Conservation (phyloP, 1,140 invertebrate species). For the Leptopilina boulardi region DNA sequence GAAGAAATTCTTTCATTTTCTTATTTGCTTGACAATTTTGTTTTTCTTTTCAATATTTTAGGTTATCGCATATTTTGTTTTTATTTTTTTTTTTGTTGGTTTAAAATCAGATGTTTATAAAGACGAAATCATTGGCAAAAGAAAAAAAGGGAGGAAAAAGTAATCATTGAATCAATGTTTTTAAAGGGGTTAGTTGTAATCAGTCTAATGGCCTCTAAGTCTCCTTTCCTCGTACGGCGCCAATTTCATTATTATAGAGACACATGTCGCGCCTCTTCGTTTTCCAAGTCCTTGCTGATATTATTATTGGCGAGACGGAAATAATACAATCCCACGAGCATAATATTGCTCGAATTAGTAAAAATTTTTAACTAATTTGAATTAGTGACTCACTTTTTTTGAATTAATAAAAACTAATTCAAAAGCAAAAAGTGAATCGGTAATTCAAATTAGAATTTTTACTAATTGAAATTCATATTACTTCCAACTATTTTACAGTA, state of each 20-base stretch:
- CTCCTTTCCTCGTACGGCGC: not conserved
- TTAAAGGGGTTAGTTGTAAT: not conserved
- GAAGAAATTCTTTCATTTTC: too few relatives aligned
- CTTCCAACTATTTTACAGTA: too few relatives aligned
- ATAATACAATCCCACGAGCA: not conserved
- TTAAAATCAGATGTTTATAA: too few relatives aligned
- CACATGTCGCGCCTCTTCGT: not conserved
- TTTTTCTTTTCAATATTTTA: too few relatives aligned
- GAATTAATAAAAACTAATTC: too few relatives aligned
- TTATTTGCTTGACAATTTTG: not conserved
- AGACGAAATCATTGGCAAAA: not conserved
- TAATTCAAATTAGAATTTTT: too few relatives aligned
- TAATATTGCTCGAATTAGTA: not conserved
- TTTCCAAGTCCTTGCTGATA: not conserved
- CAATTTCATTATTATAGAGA: not conserved
- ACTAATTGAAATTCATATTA: too few relatives aligned
- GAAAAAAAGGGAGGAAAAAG: not conserved
- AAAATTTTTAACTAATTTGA: too few relatives aligned
- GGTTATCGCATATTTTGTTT: too few relatives aligned
- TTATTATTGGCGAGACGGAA: not conserved
- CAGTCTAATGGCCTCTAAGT: not conserved
- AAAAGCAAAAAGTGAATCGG: too few relatives aligned
- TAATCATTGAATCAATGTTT: not conserved
- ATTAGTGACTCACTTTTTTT: too few relatives aligned
- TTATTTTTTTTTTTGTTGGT: too few relatives aligned